A percentile compares a stretch with the other conserved stretches of the same genome.
These are phyloP conservation scores for Cryptomyrus ogoouensis DNA, from an alignment of 2,113 vertebrate genomes.

Conservation along the genomic window DNA sequence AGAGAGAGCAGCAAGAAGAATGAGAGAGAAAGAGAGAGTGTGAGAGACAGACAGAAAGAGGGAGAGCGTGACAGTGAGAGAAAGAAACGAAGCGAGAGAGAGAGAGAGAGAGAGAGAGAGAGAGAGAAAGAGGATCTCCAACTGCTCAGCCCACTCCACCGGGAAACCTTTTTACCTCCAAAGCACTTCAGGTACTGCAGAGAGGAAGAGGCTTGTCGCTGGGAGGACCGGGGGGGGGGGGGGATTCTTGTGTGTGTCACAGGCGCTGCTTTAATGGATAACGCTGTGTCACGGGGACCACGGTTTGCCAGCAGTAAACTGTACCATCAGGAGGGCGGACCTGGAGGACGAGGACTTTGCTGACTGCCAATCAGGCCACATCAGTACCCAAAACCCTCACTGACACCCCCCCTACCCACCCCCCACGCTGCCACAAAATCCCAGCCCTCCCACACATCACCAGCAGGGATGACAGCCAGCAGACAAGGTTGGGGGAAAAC, in stretches of 20 bases:
- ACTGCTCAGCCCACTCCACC: background rate
- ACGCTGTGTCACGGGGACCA: background rate
- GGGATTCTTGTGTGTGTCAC: background rate
- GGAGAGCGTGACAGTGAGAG: background rate
- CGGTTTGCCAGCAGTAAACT: background rate
- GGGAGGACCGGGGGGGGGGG: background rate
- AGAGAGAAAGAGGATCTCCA: background rate
- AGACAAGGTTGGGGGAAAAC: background rate
- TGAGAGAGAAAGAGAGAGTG: background rate
- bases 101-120: background rate
- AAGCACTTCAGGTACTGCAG: background rate
- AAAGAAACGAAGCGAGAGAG: background rate
- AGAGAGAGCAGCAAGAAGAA: background rate
- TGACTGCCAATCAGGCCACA: background rate
- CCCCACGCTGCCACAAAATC: background rate
- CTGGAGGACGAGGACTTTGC: background rate
- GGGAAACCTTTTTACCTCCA: background rate
- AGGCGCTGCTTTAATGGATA: constrained; percentile 9
- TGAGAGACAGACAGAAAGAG: background rate
- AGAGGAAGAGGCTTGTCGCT: background rate
- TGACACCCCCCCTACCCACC: background rate
- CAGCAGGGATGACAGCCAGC: background rate
- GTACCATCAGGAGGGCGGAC: background rate
- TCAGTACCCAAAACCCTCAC: background rate
- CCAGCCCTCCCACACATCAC: background rate